Evolutionary conservation across 2,797 vertebrate species (phyloP).

Genomic region (Spinus pinus): DNA sequence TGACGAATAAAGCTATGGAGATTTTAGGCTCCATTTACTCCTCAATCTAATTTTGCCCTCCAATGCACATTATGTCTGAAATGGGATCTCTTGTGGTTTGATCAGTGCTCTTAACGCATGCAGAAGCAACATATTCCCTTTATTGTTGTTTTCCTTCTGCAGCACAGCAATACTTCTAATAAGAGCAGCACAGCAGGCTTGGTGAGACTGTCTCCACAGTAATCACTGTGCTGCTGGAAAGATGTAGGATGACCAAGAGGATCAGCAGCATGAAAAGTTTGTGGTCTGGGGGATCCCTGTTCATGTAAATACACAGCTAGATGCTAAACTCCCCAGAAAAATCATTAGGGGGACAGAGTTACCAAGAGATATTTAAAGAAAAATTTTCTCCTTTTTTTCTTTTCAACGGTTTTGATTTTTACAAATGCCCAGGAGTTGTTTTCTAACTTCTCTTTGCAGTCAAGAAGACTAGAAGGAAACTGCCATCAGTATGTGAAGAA

Average conservation of each 20-base stretch:
- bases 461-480: background rate
- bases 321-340: background rate
- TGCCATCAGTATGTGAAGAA: background rate
- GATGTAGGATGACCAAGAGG: background rate
- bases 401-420: background rate
- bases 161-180: conserved; percentile 62
- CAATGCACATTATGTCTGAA: conserved; percentile 82
- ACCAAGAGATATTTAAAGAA: background rate
- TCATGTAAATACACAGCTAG: background rate
- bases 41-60: conserved; percentile 88
- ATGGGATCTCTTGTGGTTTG: conserved; percentile 85
- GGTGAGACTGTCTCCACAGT: conserved; percentile 23
- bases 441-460: background rate
- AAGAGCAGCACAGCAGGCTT: conserved; percentile 71
- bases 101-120: conserved; percentile 73
- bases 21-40: conserved; percentile 87
- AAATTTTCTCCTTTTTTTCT: background rate
- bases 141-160: conserved; percentile 68
- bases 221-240: conserved; percentile 16
- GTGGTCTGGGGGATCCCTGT: background rate
- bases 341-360: fast-evolving
- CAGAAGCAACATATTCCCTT: conserved; percentile 74
- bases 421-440: background rate
- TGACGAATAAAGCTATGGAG: conserved; percentile 82
- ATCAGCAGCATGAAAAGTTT: background rate